Conservation (phyloP, 2,888 invertebrate genomes). For the Tanytarsus gracilentus region DNA sequence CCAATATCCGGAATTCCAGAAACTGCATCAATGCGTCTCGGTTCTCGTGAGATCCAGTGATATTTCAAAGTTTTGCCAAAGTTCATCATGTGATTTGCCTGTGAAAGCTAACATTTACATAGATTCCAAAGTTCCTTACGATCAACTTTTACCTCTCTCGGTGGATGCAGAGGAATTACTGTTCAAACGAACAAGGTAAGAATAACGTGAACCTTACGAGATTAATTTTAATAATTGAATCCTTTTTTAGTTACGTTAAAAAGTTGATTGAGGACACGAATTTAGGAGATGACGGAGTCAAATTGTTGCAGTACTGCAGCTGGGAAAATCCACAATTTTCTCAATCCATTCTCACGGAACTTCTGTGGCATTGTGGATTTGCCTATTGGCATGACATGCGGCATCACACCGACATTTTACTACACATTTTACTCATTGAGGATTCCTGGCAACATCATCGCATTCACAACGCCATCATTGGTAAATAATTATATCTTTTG, state of each 20-base stretch:
- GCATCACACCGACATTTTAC: conserved; percentile 81
- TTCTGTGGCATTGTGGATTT: conserved; percentile 79
- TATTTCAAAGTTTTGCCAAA: conserved; percentile 59
- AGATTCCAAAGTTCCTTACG: conserved; percentile 51
- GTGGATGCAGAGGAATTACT: conserved; percentile 71
- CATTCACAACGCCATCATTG: conserved; percentile 88
- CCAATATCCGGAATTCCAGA: conserved; percentile 89
- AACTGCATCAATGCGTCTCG: conserved; percentile 87
- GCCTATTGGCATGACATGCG: conserved; percentile 91
- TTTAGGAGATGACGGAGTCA: conserved; percentile 81
- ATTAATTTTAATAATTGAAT: conserved; percentile 18
- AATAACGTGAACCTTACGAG: conserved; percentile 32
- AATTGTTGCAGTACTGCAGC: conserved; percentile 84
- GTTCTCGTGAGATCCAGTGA: conserved; percentile 87
- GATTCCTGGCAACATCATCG: conserved; percentile 95
- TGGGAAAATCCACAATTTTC: conserved; percentile 97
- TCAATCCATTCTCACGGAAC: conserved; percentile 75
- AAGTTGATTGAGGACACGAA: conserved; percentile 92
- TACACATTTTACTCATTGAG: conserved; percentile 79
- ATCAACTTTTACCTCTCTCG: conserved; percentile 58
- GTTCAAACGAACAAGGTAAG: conserved; percentile 65
- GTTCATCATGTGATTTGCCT: conserved; percentile 46
- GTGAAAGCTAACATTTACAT: conserved; percentile 66
- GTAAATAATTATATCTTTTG: conserved; percentile 38
- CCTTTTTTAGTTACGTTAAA: conserved; percentile 66